Conservation (phyloP, 2,888 invertebrate genomes). For the Polyommatus iphigenia region DNA sequence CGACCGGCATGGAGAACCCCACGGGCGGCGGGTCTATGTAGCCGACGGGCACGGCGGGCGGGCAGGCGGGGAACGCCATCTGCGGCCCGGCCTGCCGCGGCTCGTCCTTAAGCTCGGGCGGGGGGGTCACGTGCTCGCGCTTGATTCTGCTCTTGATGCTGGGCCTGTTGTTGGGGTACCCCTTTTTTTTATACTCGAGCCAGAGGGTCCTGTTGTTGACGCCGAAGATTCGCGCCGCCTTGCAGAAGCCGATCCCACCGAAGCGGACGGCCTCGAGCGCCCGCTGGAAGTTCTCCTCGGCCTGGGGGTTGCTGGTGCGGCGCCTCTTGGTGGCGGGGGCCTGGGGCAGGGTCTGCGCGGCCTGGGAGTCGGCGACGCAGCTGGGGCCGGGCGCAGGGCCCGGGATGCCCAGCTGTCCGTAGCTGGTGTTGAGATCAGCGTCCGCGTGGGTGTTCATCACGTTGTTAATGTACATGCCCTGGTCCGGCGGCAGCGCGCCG, state of each 20-base stretch:
- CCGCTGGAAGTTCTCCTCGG: constrained; percentile 89
- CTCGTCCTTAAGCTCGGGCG: constrained; percentile 76
- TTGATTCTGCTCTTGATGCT: constrained; percentile 89
- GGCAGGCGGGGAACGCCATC: constrained; percentile 82
- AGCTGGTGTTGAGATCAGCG: constrained; percentile 66
- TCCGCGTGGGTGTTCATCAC: constrained; percentile 64
- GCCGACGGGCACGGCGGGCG: constrained; percentile 84
- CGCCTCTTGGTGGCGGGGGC: constrained; percentile 82
- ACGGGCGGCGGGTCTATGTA: constrained; percentile 84
- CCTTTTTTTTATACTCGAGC: constrained; percentile 91
- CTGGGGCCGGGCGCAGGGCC: constrained; percentile 67
- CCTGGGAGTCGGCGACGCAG: constrained; percentile 56
- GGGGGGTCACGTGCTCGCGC: constrained; percentile 83
- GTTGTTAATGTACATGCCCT: constrained; percentile 80
- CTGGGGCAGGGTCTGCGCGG: constrained; percentile 50
- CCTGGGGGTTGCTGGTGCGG: constrained; percentile 88
- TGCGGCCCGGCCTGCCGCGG: constrained; percentile 57
- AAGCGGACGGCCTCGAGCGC: constrained; percentile 90
- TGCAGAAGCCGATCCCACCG: constrained; percentile 92
- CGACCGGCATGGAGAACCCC: constrained; percentile 84
- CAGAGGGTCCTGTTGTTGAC: constrained; percentile 92
- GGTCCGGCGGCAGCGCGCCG: constrained; percentile 78
- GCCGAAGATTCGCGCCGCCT: constrained; percentile 90
- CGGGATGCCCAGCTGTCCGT: constrained; percentile 61
- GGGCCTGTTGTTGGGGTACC: constrained; percentile 89